Evolutionary conservation across 2,113 vertebrate genomes (phyloP).

Genomic region (Carettochelys insculpta): DNA sequence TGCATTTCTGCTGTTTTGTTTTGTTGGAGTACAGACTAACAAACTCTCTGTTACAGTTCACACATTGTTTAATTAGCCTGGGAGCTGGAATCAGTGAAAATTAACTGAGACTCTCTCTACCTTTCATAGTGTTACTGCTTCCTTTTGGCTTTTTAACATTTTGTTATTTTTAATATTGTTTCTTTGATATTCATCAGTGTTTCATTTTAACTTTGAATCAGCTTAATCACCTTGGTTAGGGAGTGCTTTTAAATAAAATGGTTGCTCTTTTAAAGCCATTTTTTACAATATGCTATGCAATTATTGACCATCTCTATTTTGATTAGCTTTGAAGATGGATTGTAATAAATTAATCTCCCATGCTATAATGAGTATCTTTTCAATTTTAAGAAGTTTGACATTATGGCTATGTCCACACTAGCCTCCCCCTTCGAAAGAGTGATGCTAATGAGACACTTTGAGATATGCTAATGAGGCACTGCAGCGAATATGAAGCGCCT

Average conservation of each 20-base stretch:
- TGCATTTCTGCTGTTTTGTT: no score
- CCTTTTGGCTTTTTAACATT: not conserved
- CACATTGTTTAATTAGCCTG: not conserved
- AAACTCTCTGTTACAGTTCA: no score
- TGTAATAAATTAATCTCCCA: not conserved
- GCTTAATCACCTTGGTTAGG: not conserved
- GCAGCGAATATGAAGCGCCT: no score
- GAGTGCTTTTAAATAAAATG: not conserved
- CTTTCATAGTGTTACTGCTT: not conserved
- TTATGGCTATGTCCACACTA: no score
- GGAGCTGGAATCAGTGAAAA: conserved; percentile 5
- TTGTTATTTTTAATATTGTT: not conserved
- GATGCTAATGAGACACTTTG: no score
- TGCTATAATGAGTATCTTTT: not conserved
- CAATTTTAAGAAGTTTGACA: not conserved
- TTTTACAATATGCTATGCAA: not conserved
- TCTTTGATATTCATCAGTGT: not conserved
- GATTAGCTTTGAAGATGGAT: not conserved
- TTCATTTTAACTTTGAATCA: not conserved
- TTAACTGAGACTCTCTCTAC: not conserved
- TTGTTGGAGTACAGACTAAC: no score
- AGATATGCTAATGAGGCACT: no score
- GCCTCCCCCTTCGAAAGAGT: no score
- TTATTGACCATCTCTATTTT: conserved; percentile 17
- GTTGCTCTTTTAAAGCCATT: not conserved